Evolutionary conservation across 2,797 vertebrate species (phyloP).

Genomic region (Mallotus villosus): DNA sequence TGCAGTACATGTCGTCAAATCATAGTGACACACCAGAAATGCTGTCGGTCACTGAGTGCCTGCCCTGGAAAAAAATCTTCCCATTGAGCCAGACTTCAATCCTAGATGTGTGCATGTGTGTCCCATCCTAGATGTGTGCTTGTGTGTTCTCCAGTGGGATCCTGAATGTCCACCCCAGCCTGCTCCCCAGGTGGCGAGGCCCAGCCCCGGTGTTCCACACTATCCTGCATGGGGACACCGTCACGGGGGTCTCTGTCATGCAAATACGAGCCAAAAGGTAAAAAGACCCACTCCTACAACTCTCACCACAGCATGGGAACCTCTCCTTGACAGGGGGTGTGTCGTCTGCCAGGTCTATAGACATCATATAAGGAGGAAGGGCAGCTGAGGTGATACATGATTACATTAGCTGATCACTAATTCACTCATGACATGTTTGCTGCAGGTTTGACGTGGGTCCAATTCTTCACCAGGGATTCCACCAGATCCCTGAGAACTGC

Average conservation of each 20-base stretch:
- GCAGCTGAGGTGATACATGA: not conserved
- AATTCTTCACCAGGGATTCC: conserved; percentile 82
- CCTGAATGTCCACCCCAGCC: conserved; percentile 93
- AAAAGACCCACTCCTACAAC: not conserved
- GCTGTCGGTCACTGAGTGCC: not conserved
- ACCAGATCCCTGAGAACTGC: conserved; percentile 77
- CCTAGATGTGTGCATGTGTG: conserved; percentile 1
- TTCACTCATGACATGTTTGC: conserved; percentile 19
- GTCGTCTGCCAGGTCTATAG: not conserved
- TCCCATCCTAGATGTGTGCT: not conserved
- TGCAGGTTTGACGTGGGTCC: conserved; percentile 92
- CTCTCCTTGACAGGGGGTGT: not conserved
- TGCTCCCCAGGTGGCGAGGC: conserved; percentile 91
- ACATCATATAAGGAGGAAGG: not conserved
- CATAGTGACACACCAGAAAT: not conserved
- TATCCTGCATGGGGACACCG: conserved; percentile 81
- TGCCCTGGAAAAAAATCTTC: not conserved
- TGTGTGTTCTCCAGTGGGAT: conserved; percentile 76
- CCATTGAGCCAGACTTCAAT: not conserved
- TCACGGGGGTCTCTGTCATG: conserved; percentile 91
- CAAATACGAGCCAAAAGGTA: conserved; percentile 92
- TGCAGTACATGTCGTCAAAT: not conserved
- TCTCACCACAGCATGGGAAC: not conserved
- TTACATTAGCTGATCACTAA: not conserved
- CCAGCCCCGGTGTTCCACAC: conserved; percentile 91